Evolutionary conservation across 2,888 invertebrate species (phyloP).

Genomic region (Cheilosia impressa): DNA sequence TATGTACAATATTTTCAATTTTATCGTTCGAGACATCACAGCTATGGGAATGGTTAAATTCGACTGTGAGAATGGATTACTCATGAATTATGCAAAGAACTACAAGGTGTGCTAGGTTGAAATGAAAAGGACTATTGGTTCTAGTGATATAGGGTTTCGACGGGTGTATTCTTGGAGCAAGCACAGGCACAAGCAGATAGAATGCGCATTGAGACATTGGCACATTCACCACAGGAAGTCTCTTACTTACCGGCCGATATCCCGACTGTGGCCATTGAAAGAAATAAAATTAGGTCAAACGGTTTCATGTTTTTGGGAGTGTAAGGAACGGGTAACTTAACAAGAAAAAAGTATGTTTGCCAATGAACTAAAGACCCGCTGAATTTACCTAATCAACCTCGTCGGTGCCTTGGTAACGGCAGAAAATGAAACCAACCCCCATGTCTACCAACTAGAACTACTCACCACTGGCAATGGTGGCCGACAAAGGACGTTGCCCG

Average conservation of each 20-base stretch:
- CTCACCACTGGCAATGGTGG: conserved; percentile 91
- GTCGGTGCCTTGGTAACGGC: neutral
- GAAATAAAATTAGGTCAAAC: conserved; percentile 66
- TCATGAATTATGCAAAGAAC: conserved; percentile 27
- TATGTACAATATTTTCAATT: neutral
- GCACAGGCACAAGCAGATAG: conserved; percentile 67
- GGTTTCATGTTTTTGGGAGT: conserved; percentile 22
- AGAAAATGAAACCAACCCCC: neutral
- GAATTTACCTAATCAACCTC: conserved; percentile 3
- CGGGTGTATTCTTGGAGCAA: conserved; percentile 35
- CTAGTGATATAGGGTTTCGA: conserved; percentile 1
- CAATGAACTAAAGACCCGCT: conserved; percentile 28
- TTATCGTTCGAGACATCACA: conserved; percentile 3
- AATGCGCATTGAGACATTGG: conserved; percentile 47
- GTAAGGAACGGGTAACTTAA: conserved; percentile 12
- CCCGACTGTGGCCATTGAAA: conserved; percentile 69
- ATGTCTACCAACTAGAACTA: conserved; percentile 72
- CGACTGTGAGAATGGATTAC: conserved; percentile 3
- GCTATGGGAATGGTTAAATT: conserved; percentile 12
- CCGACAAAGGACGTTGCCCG: conserved; percentile 85
- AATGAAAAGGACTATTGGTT: conserved; percentile 1
- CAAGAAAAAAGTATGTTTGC: conserved; percentile 23
- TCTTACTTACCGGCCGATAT: conserved; percentile 75
- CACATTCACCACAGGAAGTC: conserved; percentile 21
- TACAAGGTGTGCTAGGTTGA: conserved; percentile 31